These are phyloP conservation scores for Macropodus opercularis DNA, from an alignment of 2,797 vertebrate species.

Conservation along the genomic window DNA sequence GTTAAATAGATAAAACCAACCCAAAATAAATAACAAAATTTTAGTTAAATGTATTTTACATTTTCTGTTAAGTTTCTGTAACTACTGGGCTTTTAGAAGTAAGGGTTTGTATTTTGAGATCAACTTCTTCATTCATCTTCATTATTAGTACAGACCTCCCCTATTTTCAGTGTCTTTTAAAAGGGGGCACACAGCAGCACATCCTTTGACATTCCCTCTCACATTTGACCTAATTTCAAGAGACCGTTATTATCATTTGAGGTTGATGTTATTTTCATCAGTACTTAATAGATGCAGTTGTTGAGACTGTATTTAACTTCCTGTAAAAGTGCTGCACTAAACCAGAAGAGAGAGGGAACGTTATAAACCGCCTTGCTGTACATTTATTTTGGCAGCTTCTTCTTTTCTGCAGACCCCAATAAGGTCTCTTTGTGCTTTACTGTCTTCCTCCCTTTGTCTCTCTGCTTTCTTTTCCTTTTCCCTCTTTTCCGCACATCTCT, in stretches of 20 bases:
- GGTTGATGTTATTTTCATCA: not conserved
- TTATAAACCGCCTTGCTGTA: slow-evolving; percentile 52
- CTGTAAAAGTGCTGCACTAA: not conserved
- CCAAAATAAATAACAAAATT: slow-evolving; percentile 26
- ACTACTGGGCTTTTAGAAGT: slow-evolving; percentile 60
- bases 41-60: not conserved
- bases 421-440: slow-evolving; percentile 28
- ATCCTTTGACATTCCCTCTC: slow-evolving; percentile 34
- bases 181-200: slow-evolving; percentile 46
- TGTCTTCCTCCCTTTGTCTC: slow-evolving; percentile 25
- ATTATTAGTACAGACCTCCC: slow-evolving; percentile 1
- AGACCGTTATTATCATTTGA: too few relatives aligned
- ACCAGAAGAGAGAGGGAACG: slow-evolving; percentile 4
- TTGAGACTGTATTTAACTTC: not conserved
- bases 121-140: slow-evolving; percentile 32
- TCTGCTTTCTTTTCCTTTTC: slow-evolving; percentile 10
- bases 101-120: slow-evolving; percentile 84
- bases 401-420: slow-evolving; percentile 16
- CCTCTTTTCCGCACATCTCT: not conserved
- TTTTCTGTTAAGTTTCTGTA: slow-evolving; percentile 10
- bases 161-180: not conserved
- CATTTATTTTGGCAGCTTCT: slow-evolving; percentile 42
- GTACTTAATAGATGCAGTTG: not conserved
- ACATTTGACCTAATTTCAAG: accelerated
- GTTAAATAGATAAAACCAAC: slow-evolving; percentile 41